Evolutionary conservation across 2,113 vertebrate genomes (phyloP), one percentile per base, ranked within the genome.

Genomic region (Scytalopus superciliaris): DNA sequence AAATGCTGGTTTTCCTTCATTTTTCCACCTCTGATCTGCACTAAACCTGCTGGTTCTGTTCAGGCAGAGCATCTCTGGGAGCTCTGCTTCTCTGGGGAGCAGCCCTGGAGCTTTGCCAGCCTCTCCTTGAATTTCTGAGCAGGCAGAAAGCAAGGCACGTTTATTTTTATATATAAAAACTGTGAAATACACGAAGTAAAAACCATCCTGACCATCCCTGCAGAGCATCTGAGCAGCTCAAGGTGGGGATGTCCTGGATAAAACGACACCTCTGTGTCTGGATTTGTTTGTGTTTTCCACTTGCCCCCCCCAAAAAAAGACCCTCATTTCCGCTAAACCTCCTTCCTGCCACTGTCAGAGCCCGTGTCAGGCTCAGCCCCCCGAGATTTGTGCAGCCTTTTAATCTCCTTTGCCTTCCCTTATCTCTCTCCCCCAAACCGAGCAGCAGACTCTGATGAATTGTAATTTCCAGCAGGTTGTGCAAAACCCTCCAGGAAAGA

Each of bases 381-480:
- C 37, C 49, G 62, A 75, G 70, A 21, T 69, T 25, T 37, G 31
- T 44, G 89, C 52, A 75, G 37, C 69, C 19, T 62, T 74, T n/a
- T n/a, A n/a, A 73, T 91, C 83, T 93, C 69, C 28, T 30, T n/a
- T 80, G 55, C 47, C 49, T 39, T 35, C 42, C 76, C 52, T 95
- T 97, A 92, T 95, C 90, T 93, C 68, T 24, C 21, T 6, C 9
- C 39, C 1, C 10, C 40, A 14, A 42, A 11, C 89, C 70, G 66
- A 87, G 42, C 35, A 40, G 42, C 40, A 57, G 66, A 9, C 31
- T 63, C 66, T 30, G 66, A 73, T 37, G 53, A 87, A 67, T 8
- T 88, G 76, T 75, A 74, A 67, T 95, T 95, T 94, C 85, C 93
- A 93, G 55, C 39, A 63, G 84, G 35, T 60, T 40, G 27, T 60